Evolutionary conservation across 2,113 vertebrate genomes (phyloP).

Genomic region (Heterocephalus glaber): DNA sequence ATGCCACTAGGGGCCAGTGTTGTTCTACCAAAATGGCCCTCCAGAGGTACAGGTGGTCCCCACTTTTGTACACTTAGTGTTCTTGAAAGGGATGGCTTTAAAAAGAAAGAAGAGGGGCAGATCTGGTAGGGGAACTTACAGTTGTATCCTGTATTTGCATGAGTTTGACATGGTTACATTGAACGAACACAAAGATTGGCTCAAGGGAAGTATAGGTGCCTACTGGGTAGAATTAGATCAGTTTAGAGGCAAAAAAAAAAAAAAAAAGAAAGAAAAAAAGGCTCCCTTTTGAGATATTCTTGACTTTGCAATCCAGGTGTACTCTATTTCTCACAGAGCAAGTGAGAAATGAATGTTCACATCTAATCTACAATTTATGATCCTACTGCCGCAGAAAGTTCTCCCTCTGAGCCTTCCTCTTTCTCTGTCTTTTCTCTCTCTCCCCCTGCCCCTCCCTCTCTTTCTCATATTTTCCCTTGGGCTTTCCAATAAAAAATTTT

Average conservation of each 20-base stretch:
- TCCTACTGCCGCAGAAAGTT: not conserved
- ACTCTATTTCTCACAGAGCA: not conserved
- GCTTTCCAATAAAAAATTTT: not conserved
- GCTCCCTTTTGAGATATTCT: not conserved
- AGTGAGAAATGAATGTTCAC: not conserved
- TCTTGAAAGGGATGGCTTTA: not conserved
- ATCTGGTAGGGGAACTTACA: accelerated
- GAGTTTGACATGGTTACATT: not conserved
- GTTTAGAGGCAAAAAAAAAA: not conserved
- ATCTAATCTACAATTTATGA: not conserved
- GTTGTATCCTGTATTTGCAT: not conserved
- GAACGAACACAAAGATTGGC: not conserved
- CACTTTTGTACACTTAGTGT: not conserved
- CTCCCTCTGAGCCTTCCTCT: not conserved
- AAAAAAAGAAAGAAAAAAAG: too few species aligned
- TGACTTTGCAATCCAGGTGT: not conserved
- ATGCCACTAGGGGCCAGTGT: slow-evolving; percentile 81
- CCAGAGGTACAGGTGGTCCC: not conserved
- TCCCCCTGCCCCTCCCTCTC: too few species aligned
- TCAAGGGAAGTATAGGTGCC: not conserved
- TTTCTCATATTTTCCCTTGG: not conserved
- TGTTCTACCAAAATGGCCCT: slow-evolving; percentile 68
- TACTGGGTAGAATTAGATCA: not conserved
- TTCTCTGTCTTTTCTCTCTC: not conserved
- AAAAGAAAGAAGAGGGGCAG: not conserved